Base-by-base conservation (phyloP, 2,797 vertebrate genomes). In the Taenioides sp. region DNA sequence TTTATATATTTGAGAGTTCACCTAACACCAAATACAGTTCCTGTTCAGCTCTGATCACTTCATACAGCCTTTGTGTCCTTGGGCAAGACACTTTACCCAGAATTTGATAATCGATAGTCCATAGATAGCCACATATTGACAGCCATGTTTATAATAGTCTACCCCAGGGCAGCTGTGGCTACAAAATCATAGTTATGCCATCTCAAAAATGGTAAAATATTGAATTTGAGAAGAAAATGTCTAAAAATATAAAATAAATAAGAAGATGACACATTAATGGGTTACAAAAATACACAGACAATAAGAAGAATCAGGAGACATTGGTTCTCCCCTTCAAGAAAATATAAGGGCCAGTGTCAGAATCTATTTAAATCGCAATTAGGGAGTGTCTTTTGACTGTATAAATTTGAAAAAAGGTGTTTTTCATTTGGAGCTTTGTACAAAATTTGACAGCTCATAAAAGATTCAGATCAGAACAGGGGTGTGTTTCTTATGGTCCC, bases 321-420 rank as follows among this genome's bases (percentile, higher is more conserved):
- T 31, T 37, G 60, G 27, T 60, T 60, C 58, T 5, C 7, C 31
- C 60, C n/a, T 62, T 62, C 17, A 34, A 40, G 4, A 16, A 40
- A 22, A 34, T 34, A 23, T 6, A n/a, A 63, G 61, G 20, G 7
- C 28, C 11, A 0, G 7, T 34, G 76, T 55, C 79, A 22, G 7
- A 47, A 16, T 47, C 31, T 7, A 79, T 84, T 80, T 72, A 76
- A 78, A 78, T 78, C 78, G 52, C 69, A 65, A 83, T 83, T 78
- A 83, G 57, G 37, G 4, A 49, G 18, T 18, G 23, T 61, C 72
- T 3, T 28, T 20, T 25, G 55, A 27, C 34, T 64, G 70, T 71
- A 28, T 50, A 34, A 66, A 75, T 60, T 67, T 59, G 59, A 27
- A 65, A 17, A 11, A 72, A 72, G 2, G 11, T 63, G 67, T 65